phyloP scores from a whole-genome alignment of 2,113 vertebrate species.

The Paracanthobrama guichenoti region DNA sequence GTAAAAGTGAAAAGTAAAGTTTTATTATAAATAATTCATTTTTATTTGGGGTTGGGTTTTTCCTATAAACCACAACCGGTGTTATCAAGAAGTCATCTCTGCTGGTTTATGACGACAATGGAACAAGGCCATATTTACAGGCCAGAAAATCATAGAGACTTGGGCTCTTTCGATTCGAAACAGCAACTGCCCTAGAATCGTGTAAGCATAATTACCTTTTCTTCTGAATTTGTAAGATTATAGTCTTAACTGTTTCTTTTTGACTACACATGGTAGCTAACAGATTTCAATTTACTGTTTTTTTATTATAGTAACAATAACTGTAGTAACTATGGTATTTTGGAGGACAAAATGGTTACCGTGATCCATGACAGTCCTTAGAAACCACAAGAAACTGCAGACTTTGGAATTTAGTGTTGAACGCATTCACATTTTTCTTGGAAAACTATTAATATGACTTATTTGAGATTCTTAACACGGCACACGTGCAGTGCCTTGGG shows the following conservation, averaged over 20 bases:
- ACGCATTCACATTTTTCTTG: not conserved
- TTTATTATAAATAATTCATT: too few relatives aligned
- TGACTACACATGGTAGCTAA: not conserved
- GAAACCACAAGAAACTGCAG: conserved; percentile 11
- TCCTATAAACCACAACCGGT: too few relatives aligned
- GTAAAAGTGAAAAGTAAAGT: too few relatives aligned
- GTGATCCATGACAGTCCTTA: not conserved
- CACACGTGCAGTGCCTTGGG: not conserved
- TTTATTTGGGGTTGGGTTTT: too few relatives aligned
- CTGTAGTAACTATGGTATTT: not conserved
- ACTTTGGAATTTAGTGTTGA: not conserved
- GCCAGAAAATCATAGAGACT: too few relatives aligned
- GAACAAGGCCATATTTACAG: too few relatives aligned
- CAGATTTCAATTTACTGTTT: not conserved
- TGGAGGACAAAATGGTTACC: not conserved
- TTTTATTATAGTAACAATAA: not conserved
- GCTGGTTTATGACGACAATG: too few relatives aligned
- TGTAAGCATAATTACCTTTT: too few relatives aligned
- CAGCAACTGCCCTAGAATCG: too few relatives aligned
- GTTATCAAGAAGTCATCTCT: too few relatives aligned
- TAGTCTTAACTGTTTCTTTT: not conserved
- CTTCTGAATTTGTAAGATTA: too few relatives aligned
- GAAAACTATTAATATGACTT: conserved; percentile 10
- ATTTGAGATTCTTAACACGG: conserved; percentile 4
- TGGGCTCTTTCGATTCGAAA: too few relatives aligned